Evolutionary conservation across 2,888 invertebrate species (phyloP).

Genomic region (Apamea epomidion): DNA sequence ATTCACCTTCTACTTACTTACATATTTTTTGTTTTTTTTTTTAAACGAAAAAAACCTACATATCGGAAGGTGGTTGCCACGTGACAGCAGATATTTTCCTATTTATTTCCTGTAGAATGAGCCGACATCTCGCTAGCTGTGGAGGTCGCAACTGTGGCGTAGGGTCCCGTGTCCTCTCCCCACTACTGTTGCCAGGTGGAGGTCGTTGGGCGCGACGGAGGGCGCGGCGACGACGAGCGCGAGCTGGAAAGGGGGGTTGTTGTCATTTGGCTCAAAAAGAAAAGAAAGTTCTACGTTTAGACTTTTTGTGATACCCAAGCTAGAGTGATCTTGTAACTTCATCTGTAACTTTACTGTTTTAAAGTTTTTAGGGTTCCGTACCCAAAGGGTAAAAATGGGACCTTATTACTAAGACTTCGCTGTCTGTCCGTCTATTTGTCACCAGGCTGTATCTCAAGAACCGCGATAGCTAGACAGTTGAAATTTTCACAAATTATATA

Average conservation of each 20-base stretch:
- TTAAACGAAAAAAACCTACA: no score
- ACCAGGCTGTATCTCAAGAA: no score
- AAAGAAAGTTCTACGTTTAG: constrained; percentile 3
- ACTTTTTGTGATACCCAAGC: not conserved
- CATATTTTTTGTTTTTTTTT: no score
- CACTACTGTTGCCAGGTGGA: constrained; percentile 71
- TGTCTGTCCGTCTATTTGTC: no score
- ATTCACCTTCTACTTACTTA: no score
- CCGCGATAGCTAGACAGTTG: no score
- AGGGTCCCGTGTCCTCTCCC: constrained; percentile 76
- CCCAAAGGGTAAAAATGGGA: no score
- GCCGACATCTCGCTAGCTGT: constrained; percentile 93
- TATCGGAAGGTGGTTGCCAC: constrained; percentile 91
- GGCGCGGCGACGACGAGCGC: constrained; percentile 81
- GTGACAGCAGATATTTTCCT: constrained; percentile 93
- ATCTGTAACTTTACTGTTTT: not conserved
- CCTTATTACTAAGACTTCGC: no score
- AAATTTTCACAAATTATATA: no score
- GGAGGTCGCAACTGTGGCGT: constrained; percentile 90
- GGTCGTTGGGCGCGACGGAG: constrained; percentile 79
- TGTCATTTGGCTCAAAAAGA: not conserved
- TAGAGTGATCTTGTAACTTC: constrained; percentile 28
- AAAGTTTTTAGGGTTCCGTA: no score
- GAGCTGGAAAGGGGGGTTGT: constrained; percentile 65
- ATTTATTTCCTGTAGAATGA: constrained; percentile 95